These are phyloP conservation scores for Mus caroli DNA, from an alignment of 2,797 vertebrate species.

Conservation along the genomic window DNA sequence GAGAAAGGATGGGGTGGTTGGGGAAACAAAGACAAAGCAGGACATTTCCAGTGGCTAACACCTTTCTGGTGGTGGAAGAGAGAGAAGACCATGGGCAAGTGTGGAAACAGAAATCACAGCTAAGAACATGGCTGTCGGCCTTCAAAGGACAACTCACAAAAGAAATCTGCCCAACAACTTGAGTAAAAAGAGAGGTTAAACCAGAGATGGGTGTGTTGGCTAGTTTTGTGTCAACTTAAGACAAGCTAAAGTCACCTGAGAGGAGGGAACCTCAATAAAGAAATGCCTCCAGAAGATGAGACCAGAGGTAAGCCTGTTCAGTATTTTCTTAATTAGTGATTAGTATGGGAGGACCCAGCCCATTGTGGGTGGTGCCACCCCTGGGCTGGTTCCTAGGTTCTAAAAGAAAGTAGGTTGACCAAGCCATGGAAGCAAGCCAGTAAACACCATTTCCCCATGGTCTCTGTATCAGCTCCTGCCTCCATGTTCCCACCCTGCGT, in stretches of 20 bases:
- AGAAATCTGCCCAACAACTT: not conserved
- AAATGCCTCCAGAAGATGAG: not conserved
- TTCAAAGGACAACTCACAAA: not conserved
- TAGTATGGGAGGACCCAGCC: not conserved
- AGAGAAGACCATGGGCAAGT: not conserved
- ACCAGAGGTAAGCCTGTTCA: too few relatives aligned
- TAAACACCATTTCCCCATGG: too few relatives aligned
- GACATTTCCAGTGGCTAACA: not conserved
- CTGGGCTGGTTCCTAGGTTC: not conserved
- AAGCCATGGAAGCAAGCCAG: not conserved
- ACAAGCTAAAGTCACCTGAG: not conserved
- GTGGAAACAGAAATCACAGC: not conserved
- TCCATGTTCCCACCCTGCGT: not conserved
- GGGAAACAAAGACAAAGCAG: not conserved
- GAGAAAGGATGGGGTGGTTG: not conserved
- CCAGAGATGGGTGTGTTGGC: not conserved
- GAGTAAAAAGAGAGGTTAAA: constrained; percentile 2
- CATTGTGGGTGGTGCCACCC: not conserved
- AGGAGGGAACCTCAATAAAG: not conserved
- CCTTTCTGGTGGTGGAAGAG: not conserved
- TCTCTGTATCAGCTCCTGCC: not conserved
- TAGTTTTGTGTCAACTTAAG: not conserved
- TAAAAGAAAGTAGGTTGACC: not conserved
- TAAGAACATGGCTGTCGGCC: not conserved
- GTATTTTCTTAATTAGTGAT: not conserved